Base-by-base conservation (phyloP, 2,888 invertebrate genomes). In the Exocentrus adspersus region DNA sequence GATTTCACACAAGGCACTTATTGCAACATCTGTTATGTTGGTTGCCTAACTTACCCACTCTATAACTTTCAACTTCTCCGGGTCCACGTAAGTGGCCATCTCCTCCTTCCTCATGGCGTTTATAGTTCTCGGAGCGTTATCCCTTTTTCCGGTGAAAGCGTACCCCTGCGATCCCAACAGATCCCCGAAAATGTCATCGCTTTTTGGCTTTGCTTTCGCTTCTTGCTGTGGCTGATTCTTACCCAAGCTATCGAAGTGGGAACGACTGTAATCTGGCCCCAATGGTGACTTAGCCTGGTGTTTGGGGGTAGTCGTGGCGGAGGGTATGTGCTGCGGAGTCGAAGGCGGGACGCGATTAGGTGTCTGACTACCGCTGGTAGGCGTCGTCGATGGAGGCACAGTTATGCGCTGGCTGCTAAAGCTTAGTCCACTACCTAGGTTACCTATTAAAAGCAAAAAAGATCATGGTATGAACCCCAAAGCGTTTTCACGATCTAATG, bases 101-200 rank as follows among this genome's bases (percentile, higher is more conserved):
- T 94, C 93, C 68, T 91, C 93, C 78, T 95, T 95, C 20, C 95
- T 86, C 95, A 97, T 95, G 68, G 92, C 94, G 79, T 95, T 97
- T 76, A 97, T 95, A 1, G 96, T 95, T 72, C 89, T 87, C 0
- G 96, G 95, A 1, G 92, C 92, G 41, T 89, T 85, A 65, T 90
- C 89, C 65, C 85, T 87, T 75, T 90, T 92, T 48, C 90, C 89
- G 4, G 88, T 84, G 82, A 95, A 94, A 68, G 90, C 90, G 78
- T 95, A 96, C 0, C 94, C 94, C 79, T 95, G 95, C 72, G 92
- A 92, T 10, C 96, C 97, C 7, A 97, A 85, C 14, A 97, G 85
- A 81, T 97, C 97, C 16, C 93, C 95, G 83, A 97, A 97, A 20
- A 95, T 91, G 79, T 96, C 93, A 6, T 83, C 85, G 0, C 86